phyloP scores from a whole-genome alignment of 2,797 vertebrate genomes.

The Iguana delicatissima region DNA sequence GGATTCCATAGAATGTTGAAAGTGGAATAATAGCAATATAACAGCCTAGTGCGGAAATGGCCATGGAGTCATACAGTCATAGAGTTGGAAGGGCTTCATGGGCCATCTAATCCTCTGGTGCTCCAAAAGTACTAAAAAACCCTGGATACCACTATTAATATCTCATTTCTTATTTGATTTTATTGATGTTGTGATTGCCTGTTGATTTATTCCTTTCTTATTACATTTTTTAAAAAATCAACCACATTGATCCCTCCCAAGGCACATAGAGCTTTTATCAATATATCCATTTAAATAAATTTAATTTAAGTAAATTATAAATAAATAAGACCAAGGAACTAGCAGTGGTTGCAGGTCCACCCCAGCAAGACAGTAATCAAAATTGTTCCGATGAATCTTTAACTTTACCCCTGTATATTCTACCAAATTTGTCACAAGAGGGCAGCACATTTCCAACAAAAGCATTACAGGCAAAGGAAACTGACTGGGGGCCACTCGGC shows the following conservation, averaged over 20 bases:
- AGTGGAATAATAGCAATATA: too few species aligned
- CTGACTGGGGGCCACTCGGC: not conserved
- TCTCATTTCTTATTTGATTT: not conserved
- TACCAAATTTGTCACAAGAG: conserved; percentile 53
- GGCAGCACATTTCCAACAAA: conserved; percentile 70
- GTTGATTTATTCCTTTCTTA: not conserved
- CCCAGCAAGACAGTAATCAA: not conserved
- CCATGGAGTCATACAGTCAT: too few species aligned
- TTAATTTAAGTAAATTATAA: not conserved
- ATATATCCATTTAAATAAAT: not conserved
- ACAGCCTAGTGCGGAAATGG: too few species aligned
- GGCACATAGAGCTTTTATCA: not conserved
- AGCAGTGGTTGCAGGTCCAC: not conserved
- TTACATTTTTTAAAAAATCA: not conserved
- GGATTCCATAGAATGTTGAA: too few species aligned
- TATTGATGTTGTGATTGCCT: not conserved
- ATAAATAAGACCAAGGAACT: not conserved
- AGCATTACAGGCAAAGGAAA: not conserved
- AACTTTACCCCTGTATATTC: not conserved
- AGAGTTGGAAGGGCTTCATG: too few species aligned
- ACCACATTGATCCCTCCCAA: not conserved
- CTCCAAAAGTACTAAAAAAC: too few species aligned
- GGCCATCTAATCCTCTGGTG: too few species aligned
- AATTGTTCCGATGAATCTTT: not conserved
- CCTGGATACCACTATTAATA: not conserved